phyloP scores from a whole-genome alignment of 2,888 invertebrate genomes.

The Orchesellides sinensis region DNA sequence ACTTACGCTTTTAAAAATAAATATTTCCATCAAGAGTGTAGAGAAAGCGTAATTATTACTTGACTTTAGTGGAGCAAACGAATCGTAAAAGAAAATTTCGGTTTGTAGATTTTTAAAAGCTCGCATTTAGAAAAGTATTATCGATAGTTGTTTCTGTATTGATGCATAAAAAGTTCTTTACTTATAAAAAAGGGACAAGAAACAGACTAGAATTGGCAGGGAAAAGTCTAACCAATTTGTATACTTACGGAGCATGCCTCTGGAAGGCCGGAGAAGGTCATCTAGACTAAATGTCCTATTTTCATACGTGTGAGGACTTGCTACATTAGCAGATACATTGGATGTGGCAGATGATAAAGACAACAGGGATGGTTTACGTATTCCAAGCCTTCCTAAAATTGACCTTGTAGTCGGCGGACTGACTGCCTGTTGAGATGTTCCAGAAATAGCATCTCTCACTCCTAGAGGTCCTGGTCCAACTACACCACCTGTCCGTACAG shows the following conservation, averaged over 20 bases:
- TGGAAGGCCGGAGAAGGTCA: constrained; percentile 87
- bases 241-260: constrained; percentile 74
- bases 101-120: too few relatives aligned
- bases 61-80: too few relatives aligned
- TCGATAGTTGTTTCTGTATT: too few relatives aligned
- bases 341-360: constrained; percentile 81
- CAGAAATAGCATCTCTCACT: constrained; percentile 70
- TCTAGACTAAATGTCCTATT: constrained; percentile 90
- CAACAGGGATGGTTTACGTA: constrained; percentile 91
- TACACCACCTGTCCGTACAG: constrained; percentile 72
- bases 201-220: neutral
- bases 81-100: too few relatives aligned
- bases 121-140: too few relatives aligned
- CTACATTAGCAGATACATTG: constrained; percentile 79
- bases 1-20: too few relatives aligned
- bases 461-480: constrained; percentile 62
- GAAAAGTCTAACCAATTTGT: constrained; percentile 18
- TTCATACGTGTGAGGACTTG: constrained; percentile 77
- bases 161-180: too few relatives aligned
- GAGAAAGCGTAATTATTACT: too few relatives aligned
- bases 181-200: neutral
- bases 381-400: constrained; percentile 89
- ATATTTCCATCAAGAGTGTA: too few relatives aligned
- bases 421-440: constrained; percentile 70
- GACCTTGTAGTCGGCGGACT: constrained; percentile 82